Evolutionary conservation across 2,888 invertebrate genomes (phyloP), one percentile per base, ranked within the genome.

Genomic region (Plebejus anna): DNA sequence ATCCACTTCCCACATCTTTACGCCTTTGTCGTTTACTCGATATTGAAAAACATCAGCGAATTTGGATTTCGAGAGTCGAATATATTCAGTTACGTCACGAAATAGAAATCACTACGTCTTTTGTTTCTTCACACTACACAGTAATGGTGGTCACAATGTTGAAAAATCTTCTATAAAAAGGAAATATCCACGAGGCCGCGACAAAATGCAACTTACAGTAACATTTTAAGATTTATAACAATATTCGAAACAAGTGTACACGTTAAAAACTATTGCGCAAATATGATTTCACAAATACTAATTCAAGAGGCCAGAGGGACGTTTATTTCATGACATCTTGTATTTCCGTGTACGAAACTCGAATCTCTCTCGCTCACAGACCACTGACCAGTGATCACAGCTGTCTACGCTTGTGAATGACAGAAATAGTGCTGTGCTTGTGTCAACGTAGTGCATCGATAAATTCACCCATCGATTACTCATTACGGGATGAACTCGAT

Each of bases 1-100:
- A 81, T 93, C 93, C 76, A 90, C 85, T 87, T 91, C 93, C 94
- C 94, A 94, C 94, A 94, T 94, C 82, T 81, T 88, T 82, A 85
- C 86, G 85, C 84, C 80, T 83, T 47, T 71, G 32, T 71, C 16
- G 22, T 28, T 73, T 28, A 85, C 82, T 83, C 85, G 78, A 86
- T 82, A 79, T 80, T 81, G 81, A 82, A 83, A 83, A 88, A 84
- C 91, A 91, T 91, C 82, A 82, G 86, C 83, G 79, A 79, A 80
- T 28, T 32, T 51, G 51, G 22, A 9, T 70, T 61, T 32, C 32
- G 3, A 55, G 28, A 22, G 9, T 16, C 3, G 13, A 51, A 28
- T 22, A 88, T 88, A 85, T 88, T 84, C 84, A 89, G 88, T 94
- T 94, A 93, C 93, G 93, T 94, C 93, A 94, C 88, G 84, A 79